A percentile compares a stretch with the other conserved stretches of the same genome.
phyloP scores from a whole-genome alignment of 2,888 invertebrate genomes.

The Polyommatus icarus region DNA sequence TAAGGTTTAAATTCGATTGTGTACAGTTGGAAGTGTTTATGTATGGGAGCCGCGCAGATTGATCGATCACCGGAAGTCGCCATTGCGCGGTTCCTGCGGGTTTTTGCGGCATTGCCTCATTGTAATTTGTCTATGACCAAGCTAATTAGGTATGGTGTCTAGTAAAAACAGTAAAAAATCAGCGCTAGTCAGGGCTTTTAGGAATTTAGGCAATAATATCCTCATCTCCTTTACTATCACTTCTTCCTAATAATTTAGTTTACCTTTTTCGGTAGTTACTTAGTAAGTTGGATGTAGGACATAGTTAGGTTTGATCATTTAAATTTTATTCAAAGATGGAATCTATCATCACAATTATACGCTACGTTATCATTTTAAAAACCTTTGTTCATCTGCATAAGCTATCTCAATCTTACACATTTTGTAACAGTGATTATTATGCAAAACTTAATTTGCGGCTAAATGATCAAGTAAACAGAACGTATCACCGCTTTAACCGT shows the following conservation, averaged over 20 bases:
- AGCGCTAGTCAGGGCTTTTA: not conserved
- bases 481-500: slow-evolving; percentile 30
- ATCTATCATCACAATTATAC: not conserved
- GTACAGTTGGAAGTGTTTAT: slow-evolving; percentile 13
- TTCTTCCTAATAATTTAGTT: not conserved
- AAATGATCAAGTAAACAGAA: slow-evolving; percentile 38
- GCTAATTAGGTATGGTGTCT: not conserved
- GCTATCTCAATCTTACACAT: not conserved
- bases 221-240: too few species aligned
- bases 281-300: not conserved
- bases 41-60: slow-evolving; percentile 51
- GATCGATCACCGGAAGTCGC: slow-evolving; percentile 68
- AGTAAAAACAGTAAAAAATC: not conserved
- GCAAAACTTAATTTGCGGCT: slow-evolving; percentile 1
- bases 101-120: slow-evolving; percentile 28
- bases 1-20: slow-evolving; percentile 3
- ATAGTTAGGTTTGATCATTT: not conserved
- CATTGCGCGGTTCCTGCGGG: slow-evolving; percentile 48
- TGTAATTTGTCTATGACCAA: slow-evolving; percentile 23
- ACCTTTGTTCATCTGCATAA: not conserved
- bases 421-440: slow-evolving; percentile 6
- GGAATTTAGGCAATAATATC: not conserved
- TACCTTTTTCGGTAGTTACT: too few species aligned
- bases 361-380: not conserved
- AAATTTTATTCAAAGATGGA: not conserved